These are phyloP conservation scores for Anticlea derivata DNA, from an alignment of 2,888 invertebrate genomes.

Conservation along the genomic window DNA sequence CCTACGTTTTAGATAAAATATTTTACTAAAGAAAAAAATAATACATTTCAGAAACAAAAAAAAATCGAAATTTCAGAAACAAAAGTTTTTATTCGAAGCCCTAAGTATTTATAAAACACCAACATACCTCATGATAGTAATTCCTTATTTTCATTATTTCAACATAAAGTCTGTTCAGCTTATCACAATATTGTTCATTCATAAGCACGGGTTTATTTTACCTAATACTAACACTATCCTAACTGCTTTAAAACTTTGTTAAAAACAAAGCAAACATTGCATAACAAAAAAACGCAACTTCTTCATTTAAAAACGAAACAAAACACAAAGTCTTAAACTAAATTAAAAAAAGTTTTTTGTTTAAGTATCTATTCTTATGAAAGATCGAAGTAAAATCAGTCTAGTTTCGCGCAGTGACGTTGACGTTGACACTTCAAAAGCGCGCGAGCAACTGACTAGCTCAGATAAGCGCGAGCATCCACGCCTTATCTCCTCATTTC, in stretches of 20 bases:
- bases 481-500: slow-evolving; percentile 75
- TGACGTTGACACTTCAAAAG: slow-evolving; percentile 70
- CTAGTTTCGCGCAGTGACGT: slow-evolving; percentile 57
- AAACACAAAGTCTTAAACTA: not conserved
- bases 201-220: slow-evolving; percentile 46
- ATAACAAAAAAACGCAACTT: no score
- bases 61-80: no score
- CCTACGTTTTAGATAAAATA: no score
- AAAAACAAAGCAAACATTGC: not conserved
- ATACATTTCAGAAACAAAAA: no score
- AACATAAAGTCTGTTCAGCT: slow-evolving; percentile 47
- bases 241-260: not conserved
- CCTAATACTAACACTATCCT: slow-evolving; percentile 21
- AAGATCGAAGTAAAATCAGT: slow-evolving; percentile 43
- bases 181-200: slow-evolving; percentile 57
- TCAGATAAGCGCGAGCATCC: slow-evolving; percentile 66
- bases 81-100: not conserved
- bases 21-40: slow-evolving; percentile 8
- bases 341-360: not conserved
- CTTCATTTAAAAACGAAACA: no score
- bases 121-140: slow-evolving; percentile 74
- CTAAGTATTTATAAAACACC: slow-evolving; percentile 38
- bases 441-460: slow-evolving; percentile 76
- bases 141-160: slow-evolving; percentile 79
- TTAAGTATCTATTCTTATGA: slow-evolving; percentile 31